Conservation (phyloP, 2,797 vertebrate species). For the Crenuchus spilurus region DNA sequence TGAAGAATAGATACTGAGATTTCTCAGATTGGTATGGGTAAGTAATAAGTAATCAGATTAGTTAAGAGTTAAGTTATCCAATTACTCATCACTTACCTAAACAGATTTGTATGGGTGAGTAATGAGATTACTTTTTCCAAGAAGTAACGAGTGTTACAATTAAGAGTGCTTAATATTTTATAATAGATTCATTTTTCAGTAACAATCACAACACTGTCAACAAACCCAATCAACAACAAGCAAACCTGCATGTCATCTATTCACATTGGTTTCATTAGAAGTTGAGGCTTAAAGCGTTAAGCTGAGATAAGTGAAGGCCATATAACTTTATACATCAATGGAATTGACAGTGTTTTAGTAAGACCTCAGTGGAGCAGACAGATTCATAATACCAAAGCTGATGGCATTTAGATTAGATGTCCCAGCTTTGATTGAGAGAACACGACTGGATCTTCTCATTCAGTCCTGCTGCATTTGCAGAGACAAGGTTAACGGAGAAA, state of each 20-base stretch:
- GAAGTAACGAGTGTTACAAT: too few species aligned
- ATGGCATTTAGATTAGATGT: conserved; percentile 5
- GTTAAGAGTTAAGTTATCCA: too few species aligned
- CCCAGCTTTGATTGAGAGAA: not conserved
- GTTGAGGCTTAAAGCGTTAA: not conserved
- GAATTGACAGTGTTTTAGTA: conserved; percentile 1
- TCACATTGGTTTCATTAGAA: not conserved
- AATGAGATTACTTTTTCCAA: too few species aligned
- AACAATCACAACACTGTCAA: too few species aligned
- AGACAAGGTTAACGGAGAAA: conserved; percentile 21
- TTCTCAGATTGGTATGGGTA: too few species aligned
- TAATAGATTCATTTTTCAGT: too few species aligned
- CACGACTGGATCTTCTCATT: conserved; percentile 21
- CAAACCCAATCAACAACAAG: too few species aligned
- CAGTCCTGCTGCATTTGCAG: conserved; percentile 13
- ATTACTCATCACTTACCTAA: too few species aligned
- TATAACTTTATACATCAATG: not conserved
- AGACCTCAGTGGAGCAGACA: not conserved
- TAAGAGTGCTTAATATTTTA: too few species aligned
- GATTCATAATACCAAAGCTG: conserved; percentile 2
- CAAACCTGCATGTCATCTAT: not conserved
- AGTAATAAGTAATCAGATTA: too few species aligned
- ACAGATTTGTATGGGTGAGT: too few species aligned
- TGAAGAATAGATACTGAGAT: too few species aligned
- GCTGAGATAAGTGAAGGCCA: not conserved